Conservation (phyloP, 2,888 invertebrate genomes). For the Pseudococcus jackbeardsleyi region DNA sequence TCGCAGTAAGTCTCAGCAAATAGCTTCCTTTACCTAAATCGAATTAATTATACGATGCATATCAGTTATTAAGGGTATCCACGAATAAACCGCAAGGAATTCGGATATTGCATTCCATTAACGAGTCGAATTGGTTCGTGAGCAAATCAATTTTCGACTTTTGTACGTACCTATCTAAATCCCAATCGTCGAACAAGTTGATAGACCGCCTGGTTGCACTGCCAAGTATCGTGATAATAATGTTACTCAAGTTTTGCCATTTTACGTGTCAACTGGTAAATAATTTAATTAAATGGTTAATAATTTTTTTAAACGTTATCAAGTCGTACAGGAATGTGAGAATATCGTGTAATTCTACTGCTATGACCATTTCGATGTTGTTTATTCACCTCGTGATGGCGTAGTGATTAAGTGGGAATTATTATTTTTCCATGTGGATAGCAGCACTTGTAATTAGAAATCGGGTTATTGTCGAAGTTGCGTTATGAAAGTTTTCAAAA, state of each 20-base stretch:
- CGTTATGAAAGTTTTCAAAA: no score
- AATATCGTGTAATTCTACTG: not conserved
- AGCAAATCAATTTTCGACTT: not conserved
- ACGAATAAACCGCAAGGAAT: not conserved
- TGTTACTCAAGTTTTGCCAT: not conserved
- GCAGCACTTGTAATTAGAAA: no score
- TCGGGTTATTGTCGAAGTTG: no score
- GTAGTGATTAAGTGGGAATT: not conserved
- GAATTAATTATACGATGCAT: not conserved
- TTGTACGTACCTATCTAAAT: not conserved
- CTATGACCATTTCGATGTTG: not conserved
- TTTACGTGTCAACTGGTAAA: conserved; percentile 11
- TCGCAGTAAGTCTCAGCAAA: not conserved
- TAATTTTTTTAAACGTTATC: conserved; percentile 1
- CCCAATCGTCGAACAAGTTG: not conserved
- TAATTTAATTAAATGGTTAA: conserved; percentile 18
- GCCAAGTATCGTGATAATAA: conserved; percentile 21
- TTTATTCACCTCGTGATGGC: not conserved
- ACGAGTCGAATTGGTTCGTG: not conserved
- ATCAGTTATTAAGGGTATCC: not conserved
- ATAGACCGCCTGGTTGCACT: not conserved
- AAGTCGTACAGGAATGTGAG: not conserved
- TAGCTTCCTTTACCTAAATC: not conserved
- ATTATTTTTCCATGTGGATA: not conserved
- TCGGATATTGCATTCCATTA: not conserved